Evolutionary conservation across 2,888 invertebrate species (phyloP).

Genomic region (Plagodis dolabraria): DNA sequence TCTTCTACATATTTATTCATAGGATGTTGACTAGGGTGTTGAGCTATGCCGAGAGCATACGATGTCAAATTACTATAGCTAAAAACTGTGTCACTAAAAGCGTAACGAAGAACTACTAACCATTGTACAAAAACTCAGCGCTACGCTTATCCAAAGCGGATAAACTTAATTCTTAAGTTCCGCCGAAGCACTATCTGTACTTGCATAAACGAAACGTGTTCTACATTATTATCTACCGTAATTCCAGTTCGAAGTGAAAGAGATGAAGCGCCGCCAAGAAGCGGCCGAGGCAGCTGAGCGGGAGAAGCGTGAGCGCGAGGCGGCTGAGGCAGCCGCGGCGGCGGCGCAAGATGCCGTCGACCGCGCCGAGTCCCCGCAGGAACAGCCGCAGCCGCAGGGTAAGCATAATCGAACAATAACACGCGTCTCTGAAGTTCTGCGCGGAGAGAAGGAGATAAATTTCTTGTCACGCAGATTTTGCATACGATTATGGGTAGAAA

Average conservation of each 20-base stretch:
- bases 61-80: too few species aligned
- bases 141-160: neutral
- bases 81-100: constrained; percentile 17
- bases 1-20: too few species aligned
- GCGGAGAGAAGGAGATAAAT: neutral
- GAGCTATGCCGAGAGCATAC: too few species aligned
- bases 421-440: neutral
- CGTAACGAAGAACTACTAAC: neutral
- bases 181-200: neutral
- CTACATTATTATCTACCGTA: neutral
- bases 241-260: constrained; percentile 97
- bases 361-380: constrained; percentile 66
- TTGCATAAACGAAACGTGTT: too few species aligned
- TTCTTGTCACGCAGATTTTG: neutral
- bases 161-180: neutral
- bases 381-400: constrained; percentile 69
- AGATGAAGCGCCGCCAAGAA: constrained; percentile 95
- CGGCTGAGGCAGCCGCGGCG: constrained; percentile 76
- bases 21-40: too few species aligned
- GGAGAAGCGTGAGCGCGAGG: constrained; percentile 86
- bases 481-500: neutral
- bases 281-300: constrained; percentile 93
- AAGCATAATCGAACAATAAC: constrained; percentile 23
- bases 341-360: constrained; percentile 71
- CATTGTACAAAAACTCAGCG: neutral